Conservation (phyloP, 2,113 vertebrate genomes). For the Glaucidium brasilianum region DNA sequence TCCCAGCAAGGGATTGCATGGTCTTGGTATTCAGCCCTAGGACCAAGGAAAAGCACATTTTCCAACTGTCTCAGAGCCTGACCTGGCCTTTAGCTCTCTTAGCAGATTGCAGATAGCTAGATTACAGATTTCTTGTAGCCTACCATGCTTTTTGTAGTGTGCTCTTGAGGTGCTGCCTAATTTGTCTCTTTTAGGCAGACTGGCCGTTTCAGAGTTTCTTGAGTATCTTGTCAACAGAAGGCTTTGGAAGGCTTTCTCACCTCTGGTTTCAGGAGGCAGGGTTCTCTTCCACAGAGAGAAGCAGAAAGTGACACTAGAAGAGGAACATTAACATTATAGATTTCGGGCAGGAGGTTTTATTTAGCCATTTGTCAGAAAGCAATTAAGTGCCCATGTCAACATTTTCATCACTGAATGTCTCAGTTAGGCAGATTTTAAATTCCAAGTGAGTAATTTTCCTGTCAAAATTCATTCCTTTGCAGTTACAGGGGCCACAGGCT, state of each 20-base stretch:
- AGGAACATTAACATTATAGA: not conserved
- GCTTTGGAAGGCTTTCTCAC: not conserved
- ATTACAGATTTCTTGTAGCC: not conserved
- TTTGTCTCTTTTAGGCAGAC: not conserved
- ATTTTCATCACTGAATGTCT: not conserved
- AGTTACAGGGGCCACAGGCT: not conserved
- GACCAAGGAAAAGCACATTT: not conserved
- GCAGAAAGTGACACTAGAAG: not conserved
- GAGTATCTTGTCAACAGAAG: not conserved
- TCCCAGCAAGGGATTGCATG: not conserved
- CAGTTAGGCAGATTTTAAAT: not conserved
- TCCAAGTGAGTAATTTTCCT: not conserved
- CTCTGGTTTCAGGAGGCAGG: not conserved
- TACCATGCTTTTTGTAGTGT: not conserved
- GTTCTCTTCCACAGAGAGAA: accelerated
- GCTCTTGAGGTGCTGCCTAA: not conserved
- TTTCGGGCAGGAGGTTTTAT: not conserved
- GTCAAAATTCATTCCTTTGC: not conserved
- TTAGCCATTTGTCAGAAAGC: not conserved
- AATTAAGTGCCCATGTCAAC: not conserved
- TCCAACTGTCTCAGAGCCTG: not conserved
- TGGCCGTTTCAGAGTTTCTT: not conserved
- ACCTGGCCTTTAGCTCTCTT: not conserved
- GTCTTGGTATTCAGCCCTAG: not conserved
- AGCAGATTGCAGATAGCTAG: not conserved